Base-by-base conservation (phyloP, 2,113 vertebrate species). In the Narcine bancroftii region DNA sequence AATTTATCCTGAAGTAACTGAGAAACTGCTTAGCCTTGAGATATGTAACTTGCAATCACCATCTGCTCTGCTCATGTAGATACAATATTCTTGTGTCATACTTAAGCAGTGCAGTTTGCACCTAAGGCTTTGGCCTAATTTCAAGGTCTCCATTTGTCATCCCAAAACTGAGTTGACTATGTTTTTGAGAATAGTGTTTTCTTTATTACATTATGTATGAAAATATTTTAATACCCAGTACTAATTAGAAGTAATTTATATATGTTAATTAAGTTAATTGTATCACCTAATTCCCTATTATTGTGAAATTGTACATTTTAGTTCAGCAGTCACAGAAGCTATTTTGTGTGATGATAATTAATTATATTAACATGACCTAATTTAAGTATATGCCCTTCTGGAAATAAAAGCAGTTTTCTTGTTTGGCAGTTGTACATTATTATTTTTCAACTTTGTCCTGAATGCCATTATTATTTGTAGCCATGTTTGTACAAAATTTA, bases 241-340 rank as follows among this genome's bases (percentile, higher is more conserved):
- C 81, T 87, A 87, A 63, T 87, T 87, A 87, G 81, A 56, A 63
- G 56, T n/a, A 39, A 87, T 87, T 87, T 87, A 63, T 53, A 60
- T 85, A 85, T 87, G 81, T 60, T 87, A 60, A 87, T 60, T 87
- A n/a, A n/a, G 50, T 87, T 87, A 87, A 87, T 87, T 87, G 53
- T 15, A 87, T 60, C 11, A 63, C 36, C 81, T 87, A 87, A 87
- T 60, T 60, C 33, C 53, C 81, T 87, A 63, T 87, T 87, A 87
- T 63, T 87, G 53, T 63, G 33, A 87, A 87, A 60, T 63, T 60
- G 81, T 60, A 60, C n/a, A 60, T 36, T 63, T 56, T 60, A 39
- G 33, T 87, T 87, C 60, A 36, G 17, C 17, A 60, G 33, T 19
- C 81, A 60, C 53, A 60, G 33, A 60, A 60, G 81, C n/a, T 87